Base-by-base conservation (phyloP, 2,888 invertebrate genomes). In the Drosophila rellima region DNA sequence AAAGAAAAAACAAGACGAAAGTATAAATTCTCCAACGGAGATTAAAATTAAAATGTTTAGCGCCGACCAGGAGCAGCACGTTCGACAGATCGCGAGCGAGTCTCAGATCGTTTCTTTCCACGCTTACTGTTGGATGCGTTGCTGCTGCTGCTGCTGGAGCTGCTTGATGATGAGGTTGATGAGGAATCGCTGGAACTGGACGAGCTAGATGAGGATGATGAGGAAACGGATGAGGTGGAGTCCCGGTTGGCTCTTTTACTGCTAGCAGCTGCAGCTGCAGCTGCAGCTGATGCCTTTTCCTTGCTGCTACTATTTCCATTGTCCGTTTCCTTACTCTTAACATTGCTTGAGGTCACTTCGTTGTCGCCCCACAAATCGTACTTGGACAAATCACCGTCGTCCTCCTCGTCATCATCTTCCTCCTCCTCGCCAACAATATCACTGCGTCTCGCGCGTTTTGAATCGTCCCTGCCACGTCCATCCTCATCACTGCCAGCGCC, bases 321-420 rank as follows among this genome's bases (percentile, higher is more conserved):
- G 42, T 80, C 78, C 3, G 23, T 51, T 8, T 77, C 69, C 44
- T 87, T 83, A 37, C 26, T 54, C 13, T 72, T 80, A 13, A 39
- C 66, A 35, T 83, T 65, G 40, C 72, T 70, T 6, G 89, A 68
- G 39, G 54, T 67, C 3, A 93, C 94, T 47, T 94, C 94, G 68
- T 95, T 95, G 75, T 94, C 94, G 67, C 95, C 96, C 95, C 96
- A 96, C 44, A 96, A 93, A 90, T 96, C 96, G 91, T 96, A 97
- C 91, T 96, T 96, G 23, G 96, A 95, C 50, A 96, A 93, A 91
- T 96, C 96, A 11, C 94, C 96, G 72, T 94, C 94, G 40, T 94
- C 95, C 0, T 94, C 94, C 0, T 95, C 95, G 0, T 94, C 94
- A 0, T 93, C 94, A 2, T 92, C 92, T 0, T 90, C 91, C 6